phyloP scores from a whole-genome alignment of 2,113 vertebrate species.

The Tragulus kanchil region DNA sequence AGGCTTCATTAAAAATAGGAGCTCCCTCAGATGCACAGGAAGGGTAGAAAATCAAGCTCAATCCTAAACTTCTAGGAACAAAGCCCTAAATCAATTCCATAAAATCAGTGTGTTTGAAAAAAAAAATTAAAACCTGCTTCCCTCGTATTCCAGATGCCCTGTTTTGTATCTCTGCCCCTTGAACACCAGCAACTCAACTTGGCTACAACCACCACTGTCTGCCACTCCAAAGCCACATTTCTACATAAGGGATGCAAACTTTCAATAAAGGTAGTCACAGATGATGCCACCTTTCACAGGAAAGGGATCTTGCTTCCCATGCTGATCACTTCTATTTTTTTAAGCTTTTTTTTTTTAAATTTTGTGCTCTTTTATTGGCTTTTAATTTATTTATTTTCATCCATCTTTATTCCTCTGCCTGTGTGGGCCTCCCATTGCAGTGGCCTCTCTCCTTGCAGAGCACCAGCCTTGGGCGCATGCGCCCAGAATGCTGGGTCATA shows the following conservation, averaged over 20 bases:
- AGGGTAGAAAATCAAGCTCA: background rate
- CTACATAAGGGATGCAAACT: background rate
- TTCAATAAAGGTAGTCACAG: background rate
- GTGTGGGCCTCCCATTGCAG: too few relatives aligned
- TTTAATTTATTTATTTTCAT: too few relatives aligned
- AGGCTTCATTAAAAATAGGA: background rate
- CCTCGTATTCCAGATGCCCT: background rate
- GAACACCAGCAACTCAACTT: background rate
- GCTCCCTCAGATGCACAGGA: background rate
- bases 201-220: background rate
- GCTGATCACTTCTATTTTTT: background rate
- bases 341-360: too few relatives aligned
- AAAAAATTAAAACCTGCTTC: background rate
- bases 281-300: background rate
- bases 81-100: background rate
- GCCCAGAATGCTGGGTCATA: too few relatives aligned
- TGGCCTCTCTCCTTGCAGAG: too few relatives aligned
- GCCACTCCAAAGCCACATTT: background rate
- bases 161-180: background rate
- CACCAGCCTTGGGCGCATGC: too few relatives aligned
- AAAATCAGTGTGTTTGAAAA: background rate
- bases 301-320: background rate
- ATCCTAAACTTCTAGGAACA: background rate
- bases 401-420: too few relatives aligned
- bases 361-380: too few relatives aligned